Evolutionary conservation across 2,888 invertebrate genomes (phyloP).

Genomic region (Adelognathus sp.): DNA sequence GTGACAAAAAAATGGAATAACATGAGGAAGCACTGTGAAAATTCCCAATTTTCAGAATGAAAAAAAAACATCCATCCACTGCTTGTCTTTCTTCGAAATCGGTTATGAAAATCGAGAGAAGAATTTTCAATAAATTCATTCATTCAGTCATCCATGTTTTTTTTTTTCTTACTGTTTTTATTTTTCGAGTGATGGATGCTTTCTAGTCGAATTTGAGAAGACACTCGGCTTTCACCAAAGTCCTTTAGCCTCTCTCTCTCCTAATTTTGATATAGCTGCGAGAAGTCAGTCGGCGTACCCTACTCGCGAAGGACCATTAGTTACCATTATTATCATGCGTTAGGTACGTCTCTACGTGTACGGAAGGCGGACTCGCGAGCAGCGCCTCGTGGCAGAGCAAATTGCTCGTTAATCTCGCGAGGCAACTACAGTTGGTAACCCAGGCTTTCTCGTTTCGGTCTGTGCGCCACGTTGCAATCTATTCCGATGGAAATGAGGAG

Average conservation of each 20-base stretch:
- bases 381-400: slow-evolving; percentile 47
- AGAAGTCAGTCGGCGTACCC: slow-evolving; percentile 42
- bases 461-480: background rate
- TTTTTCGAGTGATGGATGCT: too few species aligned
- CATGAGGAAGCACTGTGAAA: too few species aligned
- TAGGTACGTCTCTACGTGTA: slow-evolving; percentile 47
- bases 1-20: too few species aligned
- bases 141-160: too few species aligned
- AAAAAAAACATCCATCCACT: too few species aligned
- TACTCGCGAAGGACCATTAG: slow-evolving; percentile 53
- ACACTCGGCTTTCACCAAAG: slow-evolving; percentile 34
- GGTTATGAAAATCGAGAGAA: too few species aligned
- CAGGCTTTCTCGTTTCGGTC: slow-evolving; percentile 53
- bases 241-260: slow-evolving; percentile 56
- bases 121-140: too few species aligned
- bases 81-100: too few species aligned
- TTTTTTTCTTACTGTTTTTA: background rate
- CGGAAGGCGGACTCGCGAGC: slow-evolving; percentile 16
- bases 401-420: slow-evolving; percentile 59
- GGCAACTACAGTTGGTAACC: slow-evolving; percentile 39
- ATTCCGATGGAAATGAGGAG: slow-evolving; percentile 1
- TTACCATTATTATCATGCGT: slow-evolving; percentile 61
- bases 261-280: slow-evolving; percentile 56
- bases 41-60: too few species aligned
- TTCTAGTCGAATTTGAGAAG: too few species aligned